These are phyloP conservation scores for Lumbricus terrestris DNA, from an alignment of 2,888 invertebrate genomes.

Conservation along the genomic window DNA sequence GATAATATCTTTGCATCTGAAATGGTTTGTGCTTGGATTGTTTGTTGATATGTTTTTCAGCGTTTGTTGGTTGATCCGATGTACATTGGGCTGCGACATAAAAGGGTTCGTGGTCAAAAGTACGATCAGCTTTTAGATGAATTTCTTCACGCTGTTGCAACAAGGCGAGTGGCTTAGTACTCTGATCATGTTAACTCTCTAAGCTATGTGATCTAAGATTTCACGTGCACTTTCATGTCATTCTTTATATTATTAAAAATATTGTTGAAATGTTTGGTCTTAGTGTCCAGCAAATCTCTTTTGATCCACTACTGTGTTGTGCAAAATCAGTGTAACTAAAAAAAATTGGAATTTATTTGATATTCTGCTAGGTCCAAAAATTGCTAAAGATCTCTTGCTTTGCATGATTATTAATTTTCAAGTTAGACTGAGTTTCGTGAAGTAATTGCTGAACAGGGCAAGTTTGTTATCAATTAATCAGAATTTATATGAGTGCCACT, in stretches of 20 bases:
- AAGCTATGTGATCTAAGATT: background rate
- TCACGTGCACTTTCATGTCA: background rate
- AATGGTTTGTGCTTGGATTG: background rate
- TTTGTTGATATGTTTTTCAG: constrained; percentile 58
- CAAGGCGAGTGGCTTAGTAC: constrained; percentile 44
- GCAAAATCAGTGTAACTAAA: no score
- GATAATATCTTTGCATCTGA: background rate
- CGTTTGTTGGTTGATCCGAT: constrained; percentile 81
- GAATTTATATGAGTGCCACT: no score
- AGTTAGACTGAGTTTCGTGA: no score
- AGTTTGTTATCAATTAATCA: no score
- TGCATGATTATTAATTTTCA: no score
- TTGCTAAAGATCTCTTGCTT: no score
- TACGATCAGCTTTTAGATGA: constrained; percentile 93
- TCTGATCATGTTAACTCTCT: background rate
- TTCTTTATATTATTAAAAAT: background rate
- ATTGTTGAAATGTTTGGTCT: no score
- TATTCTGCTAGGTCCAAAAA: no score
- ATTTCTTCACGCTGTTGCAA: constrained; percentile 86
- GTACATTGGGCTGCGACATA: constrained; percentile 86
- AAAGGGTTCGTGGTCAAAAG: constrained; percentile 74
- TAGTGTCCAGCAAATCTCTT: no score
- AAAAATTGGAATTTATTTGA: no score
- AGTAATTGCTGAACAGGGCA: no score
- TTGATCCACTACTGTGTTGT: no score